A percentile compares a stretch with the other conserved stretches of the same genome.
Conservation (phyloP, 2,113 vertebrate species). For the Ornithorhynchus anatinus region DNA sequence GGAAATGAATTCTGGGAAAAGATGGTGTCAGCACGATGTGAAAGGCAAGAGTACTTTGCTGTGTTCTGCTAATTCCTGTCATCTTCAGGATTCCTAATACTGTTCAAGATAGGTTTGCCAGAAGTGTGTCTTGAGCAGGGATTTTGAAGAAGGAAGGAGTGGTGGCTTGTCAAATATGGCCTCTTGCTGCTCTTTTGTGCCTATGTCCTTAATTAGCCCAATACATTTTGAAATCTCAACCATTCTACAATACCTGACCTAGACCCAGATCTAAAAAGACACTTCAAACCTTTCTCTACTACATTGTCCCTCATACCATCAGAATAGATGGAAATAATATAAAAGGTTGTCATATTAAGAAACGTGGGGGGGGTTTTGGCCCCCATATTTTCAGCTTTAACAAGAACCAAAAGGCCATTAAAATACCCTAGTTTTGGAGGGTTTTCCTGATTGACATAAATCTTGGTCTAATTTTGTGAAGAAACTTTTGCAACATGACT, state of each 20-base stretch:
- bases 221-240: neutral
- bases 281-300: neutral
- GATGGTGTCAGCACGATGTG: neutral
- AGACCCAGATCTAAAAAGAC: neutral
- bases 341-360: too few relatives aligned
- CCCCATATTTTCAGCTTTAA: neutral
- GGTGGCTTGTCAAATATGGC: neutral
- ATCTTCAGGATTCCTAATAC: neutral
- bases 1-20: neutral
- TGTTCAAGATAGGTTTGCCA: too few relatives aligned
- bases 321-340: neutral
- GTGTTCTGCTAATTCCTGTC: neutral
- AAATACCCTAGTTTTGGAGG: too few relatives aligned
- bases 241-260: neutral
- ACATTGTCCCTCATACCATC: neutral
- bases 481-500: too few relatives aligned
- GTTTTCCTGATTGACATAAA: too few relatives aligned
- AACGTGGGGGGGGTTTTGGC: neutral
- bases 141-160: neutral
- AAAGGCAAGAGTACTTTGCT: neutral
- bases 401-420: too few relatives aligned
- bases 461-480: too few relatives aligned
- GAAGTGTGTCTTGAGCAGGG: neutral
- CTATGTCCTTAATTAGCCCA: neutral
- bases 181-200: neutral